Percentiles rank a stretch among this genome's conserved stretches.
Conservation (phyloP, 2,888 invertebrate species). For the Anarsia innoxiella region DNA sequence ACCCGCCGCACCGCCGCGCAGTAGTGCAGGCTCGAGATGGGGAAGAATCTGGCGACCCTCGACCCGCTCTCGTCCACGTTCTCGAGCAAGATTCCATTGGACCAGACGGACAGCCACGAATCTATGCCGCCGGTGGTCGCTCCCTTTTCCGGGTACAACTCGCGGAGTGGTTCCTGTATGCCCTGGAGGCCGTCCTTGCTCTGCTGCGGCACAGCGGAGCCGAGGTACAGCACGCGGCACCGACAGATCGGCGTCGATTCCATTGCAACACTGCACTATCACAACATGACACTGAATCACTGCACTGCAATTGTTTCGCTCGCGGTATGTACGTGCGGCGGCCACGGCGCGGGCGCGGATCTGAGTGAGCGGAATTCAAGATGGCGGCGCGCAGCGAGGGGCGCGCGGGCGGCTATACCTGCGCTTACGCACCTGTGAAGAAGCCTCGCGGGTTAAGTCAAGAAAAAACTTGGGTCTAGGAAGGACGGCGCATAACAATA, state of each 20-base stretch:
- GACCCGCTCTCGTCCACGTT: constrained; percentile 97
- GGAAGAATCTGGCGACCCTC: constrained; percentile 95
- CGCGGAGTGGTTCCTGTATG: constrained; percentile 96
- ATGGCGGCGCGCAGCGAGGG: constrained; percentile 43
- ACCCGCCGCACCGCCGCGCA: constrained; percentile 96
- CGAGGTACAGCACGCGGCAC: constrained; percentile 96
- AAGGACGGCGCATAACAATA: constrained; percentile 12
- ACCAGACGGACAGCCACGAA: constrained; percentile 98
- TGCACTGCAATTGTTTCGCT: constrained; percentile 30
- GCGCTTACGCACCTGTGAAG: constrained; percentile 67
- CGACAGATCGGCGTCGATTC: constrained; percentile 96
- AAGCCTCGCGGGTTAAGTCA: constrained; percentile 30
- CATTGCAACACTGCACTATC: constrained; percentile 65
- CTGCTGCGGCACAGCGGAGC: constrained; percentile 96
- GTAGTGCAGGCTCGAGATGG: constrained; percentile 95
- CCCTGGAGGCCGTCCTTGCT: constrained; percentile 98
- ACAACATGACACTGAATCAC: constrained; percentile 64
- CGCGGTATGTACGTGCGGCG: constrained; percentile 46
- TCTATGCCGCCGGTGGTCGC: constrained; percentile 93
- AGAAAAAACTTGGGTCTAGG: background rate
- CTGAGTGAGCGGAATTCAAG: constrained; percentile 73
- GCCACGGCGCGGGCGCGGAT: constrained; percentile 66
- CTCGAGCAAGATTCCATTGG: constrained; percentile 94
- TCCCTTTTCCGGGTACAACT: constrained; percentile 96
- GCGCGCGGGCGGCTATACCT: constrained; percentile 36